Evolutionary conservation across 2,888 invertebrate genomes (phyloP).

Genomic region (Quadroppia sp.): DNA sequence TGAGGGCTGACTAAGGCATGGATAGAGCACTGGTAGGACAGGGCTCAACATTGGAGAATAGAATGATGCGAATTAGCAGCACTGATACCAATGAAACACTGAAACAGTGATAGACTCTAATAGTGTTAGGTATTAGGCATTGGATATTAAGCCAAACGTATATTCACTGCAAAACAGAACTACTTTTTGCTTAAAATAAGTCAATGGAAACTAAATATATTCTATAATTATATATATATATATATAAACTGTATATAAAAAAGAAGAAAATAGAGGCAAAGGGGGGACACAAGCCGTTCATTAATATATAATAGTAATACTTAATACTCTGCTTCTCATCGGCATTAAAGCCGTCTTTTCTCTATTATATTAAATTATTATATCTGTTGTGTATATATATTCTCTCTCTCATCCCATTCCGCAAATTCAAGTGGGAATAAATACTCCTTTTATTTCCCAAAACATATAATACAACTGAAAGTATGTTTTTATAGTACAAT

Average conservation of each 20-base stretch:
- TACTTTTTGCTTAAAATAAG: neutral
- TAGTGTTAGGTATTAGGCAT: conserved; percentile 38
- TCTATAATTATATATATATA: too few relatives aligned
- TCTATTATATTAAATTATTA: conserved; percentile 38
- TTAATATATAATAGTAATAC: conserved; percentile 36
- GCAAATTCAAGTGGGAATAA: conserved; percentile 36
- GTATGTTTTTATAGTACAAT: conserved; percentile 38
- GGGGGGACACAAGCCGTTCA: conserved; percentile 25
- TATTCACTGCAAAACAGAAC: neutral
- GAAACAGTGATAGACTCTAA: conserved; percentile 16
- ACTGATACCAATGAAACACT: neutral
- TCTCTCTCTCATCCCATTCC: conserved; percentile 30
- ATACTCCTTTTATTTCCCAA: conserved; percentile 32
- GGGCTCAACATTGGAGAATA: neutral
- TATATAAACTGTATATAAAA: neutral
- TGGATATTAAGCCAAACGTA: conserved; percentile 1
- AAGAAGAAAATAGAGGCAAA: neutral
- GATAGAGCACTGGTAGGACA: neutral
- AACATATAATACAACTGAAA: conserved; percentile 35
- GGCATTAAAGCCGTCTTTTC: conserved; percentile 33
- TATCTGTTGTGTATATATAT: conserved; percentile 26
- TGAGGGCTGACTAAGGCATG: conserved; percentile 13
- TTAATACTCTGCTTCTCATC: conserved; percentile 28
- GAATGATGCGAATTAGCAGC: conserved; percentile 35
- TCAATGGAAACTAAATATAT: conserved; percentile 4